These are phyloP conservation scores for Tamias sibiricus DNA, from an alignment of 2,113 vertebrate species.

Conservation along the genomic window DNA sequence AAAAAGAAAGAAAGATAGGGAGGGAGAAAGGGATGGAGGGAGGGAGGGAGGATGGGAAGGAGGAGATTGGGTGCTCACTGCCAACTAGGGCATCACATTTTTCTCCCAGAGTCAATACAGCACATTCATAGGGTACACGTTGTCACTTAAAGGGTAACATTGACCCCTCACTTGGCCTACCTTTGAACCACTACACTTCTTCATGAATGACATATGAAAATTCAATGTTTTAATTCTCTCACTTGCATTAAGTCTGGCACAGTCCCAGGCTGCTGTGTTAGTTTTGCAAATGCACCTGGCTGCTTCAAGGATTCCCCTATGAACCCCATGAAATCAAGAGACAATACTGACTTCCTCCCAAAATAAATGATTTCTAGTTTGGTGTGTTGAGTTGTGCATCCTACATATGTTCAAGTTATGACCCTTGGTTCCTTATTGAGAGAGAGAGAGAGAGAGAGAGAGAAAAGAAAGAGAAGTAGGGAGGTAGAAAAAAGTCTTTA, in stretches of 20 bases:
- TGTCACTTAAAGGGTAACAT: background rate
- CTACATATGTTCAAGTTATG: background rate
- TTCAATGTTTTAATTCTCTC: background rate
- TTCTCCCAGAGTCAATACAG: background rate
- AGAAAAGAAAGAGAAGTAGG: background rate
- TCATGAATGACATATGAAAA: background rate
- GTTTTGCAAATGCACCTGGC: rapidly evolving
- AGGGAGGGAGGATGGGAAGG: too few species aligned
- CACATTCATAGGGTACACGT: too few species aligned
- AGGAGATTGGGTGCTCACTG: rapidly evolving
- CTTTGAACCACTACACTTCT: background rate
- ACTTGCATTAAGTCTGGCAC: background rate
- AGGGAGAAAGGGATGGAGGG: too few species aligned
- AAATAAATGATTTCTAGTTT: background rate
- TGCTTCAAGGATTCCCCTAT: too few species aligned
- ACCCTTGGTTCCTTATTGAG: background rate
- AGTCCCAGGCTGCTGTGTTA: too few species aligned
- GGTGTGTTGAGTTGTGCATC: background rate
- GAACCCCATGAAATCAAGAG: background rate
- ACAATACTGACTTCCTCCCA: background rate
- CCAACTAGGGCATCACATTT: rapidly evolving
- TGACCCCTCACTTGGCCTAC: background rate
- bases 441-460: too few species aligned
- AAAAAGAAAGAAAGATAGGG: too few species aligned
- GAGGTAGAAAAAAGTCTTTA: background rate